Conservation (phyloP, 1,140 invertebrate species). For the Pseudomyrmex pallidus region DNA sequence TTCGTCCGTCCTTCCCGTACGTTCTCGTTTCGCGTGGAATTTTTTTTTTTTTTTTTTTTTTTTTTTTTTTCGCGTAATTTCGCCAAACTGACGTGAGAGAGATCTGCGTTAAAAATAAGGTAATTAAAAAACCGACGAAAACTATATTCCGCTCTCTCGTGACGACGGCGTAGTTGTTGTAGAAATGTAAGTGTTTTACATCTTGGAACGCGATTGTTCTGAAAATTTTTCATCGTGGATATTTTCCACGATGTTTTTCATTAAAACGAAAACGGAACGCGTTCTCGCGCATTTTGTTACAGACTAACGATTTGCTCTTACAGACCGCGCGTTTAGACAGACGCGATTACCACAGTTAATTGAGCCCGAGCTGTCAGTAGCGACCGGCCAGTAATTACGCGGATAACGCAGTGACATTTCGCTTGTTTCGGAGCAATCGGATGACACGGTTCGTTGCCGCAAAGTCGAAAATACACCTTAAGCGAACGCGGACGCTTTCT, state of each 20-base stretch:
- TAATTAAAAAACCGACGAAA: too few species aligned
- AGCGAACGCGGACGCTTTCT: slow-evolving; percentile 7
- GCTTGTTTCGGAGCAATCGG: slow-evolving; percentile 29
- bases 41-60: too few species aligned
- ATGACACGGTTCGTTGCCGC: slow-evolving; percentile 5
- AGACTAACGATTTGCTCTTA: background rate
- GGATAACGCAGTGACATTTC: slow-evolving; percentile 24
- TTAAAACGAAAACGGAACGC: slow-evolving; percentile 1
- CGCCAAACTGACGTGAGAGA: too few species aligned
- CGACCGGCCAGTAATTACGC: slow-evolving; percentile 8
- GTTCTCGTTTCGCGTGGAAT: too few species aligned
- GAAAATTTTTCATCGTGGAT: background rate
- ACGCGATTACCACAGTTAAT: slow-evolving; percentile 30
- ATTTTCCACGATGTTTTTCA: background rate
- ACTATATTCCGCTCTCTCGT: too few species aligned
- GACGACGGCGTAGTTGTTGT: too few species aligned
- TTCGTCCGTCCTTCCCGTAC: too few species aligned
- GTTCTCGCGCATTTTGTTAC: background rate
- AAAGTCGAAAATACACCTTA: background rate
- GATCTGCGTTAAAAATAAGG: too few species aligned
- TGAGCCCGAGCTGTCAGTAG: slow-evolving; percentile 11
- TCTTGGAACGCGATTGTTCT: background rate
- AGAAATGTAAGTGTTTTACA: too few species aligned
- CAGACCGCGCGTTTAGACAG: background rate
- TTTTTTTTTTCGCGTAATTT: too few species aligned